Base-by-base conservation (phyloP, 2,888 invertebrate species). In the Pristionchus exspectatus region DNA sequence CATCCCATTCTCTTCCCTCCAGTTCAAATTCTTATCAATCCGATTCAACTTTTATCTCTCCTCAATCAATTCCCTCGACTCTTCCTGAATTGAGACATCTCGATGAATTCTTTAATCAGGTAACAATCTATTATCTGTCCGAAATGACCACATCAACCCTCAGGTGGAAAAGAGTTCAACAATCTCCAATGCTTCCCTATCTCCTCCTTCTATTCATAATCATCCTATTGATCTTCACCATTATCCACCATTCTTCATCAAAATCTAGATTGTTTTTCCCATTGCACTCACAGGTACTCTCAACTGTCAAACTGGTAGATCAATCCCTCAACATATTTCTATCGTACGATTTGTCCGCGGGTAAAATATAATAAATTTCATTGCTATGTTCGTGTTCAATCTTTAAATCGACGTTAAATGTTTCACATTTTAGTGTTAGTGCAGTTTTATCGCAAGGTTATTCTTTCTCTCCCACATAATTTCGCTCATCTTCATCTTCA, bases 61-160 rank as follows among this genome's bases (percentile, higher is more conserved):
- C 96, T 21, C 66, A 66, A 24, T 74, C 74, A 16, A 14, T 88
- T 44, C 30, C 87, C 18, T 69, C 50, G 21, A 54, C 21, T 56
- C 91, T 94, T 59, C 94, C 94, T 5, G 94, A 94, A 86, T 90
- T 94, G 66, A 90, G 92, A 66, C 93, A 93, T 90, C 92, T 94
- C n/a, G 94, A 93, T 89, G 94, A 94, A 56, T 94, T 92, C 84
- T 93, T 94, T 85, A 90, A 92, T 54, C 93, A 94, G 88, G 93
- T 94, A 21, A 16, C 5, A 1, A 16, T 59, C 66, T 21, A 18
- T 27, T 50, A 24, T 87, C 3, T 21, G 54, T 54, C 21, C 44
- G 38, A 56, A 56, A 10, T 56, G 24, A 74, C 3, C 27, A 16
- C 10, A 74, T 56, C 74, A 18, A 87, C 59, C 38, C 24, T n/a